A percentile compares a stretch with the other conserved stretches of the same genome.
phyloP scores from a whole-genome alignment of 2,113 vertebrate species.

The Hyperopisus bebe region DNA sequence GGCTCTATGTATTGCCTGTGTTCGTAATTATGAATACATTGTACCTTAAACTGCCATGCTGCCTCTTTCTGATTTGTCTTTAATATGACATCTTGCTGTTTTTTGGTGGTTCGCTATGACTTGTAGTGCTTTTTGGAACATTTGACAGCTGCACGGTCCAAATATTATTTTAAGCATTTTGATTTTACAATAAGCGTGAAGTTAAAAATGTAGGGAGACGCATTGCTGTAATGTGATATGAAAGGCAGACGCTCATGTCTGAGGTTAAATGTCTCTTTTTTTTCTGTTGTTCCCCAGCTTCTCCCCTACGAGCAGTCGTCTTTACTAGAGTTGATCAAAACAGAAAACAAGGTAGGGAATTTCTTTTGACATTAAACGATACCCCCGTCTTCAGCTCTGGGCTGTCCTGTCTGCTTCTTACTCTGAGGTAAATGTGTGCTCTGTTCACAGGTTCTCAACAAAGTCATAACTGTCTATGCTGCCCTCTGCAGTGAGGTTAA shows the following conservation, averaged over 20 bases:
- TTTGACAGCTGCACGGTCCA: not conserved
- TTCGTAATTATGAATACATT: not conserved
- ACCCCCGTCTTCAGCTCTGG: not conserved
- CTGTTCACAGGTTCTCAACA: conserved; percentile 80
- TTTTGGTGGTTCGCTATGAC: not conserved
- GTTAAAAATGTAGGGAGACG: not conserved
- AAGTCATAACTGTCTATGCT: conserved; percentile 96
- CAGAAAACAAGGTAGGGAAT: conserved; percentile 86
- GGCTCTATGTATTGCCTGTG: not conserved
- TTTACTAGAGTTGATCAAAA: conserved; percentile 91
- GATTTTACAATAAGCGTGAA: not conserved
- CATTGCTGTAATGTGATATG: not conserved
- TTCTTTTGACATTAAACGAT: not conserved
- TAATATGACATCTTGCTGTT: not conserved
- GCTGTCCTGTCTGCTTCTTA: not conserved
- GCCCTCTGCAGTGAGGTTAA: conserved; percentile 97
- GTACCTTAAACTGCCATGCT: not conserved
- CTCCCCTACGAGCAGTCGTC: conserved; percentile 92
- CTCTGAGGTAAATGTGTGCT: not conserved
- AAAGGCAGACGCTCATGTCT: not conserved
- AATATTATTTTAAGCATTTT: not conserved
- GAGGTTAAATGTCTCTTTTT: not conserved
- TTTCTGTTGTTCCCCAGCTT: conserved; percentile 63
- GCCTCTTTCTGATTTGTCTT: not conserved
- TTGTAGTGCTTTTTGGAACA: not conserved